These are phyloP conservation scores for Pyrocephalus nanus DNA, from an alignment of 2,797 vertebrate genomes.

Conservation along the genomic window DNA sequence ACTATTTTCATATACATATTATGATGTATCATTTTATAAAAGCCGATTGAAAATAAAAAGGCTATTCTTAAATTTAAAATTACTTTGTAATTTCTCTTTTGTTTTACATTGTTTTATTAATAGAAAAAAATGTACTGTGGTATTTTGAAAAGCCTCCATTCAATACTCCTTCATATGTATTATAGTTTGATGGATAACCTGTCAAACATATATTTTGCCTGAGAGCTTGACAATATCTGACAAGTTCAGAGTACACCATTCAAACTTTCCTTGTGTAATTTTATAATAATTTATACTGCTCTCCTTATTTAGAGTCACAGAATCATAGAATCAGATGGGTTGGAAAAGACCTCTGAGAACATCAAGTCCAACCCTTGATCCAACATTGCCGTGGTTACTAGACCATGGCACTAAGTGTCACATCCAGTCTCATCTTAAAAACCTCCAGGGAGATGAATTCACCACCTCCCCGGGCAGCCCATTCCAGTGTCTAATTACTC, in stretches of 20 bases:
- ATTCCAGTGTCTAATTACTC: no score
- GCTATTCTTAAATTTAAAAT: background rate
- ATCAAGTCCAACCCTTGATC: no score
- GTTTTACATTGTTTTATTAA: background rate
- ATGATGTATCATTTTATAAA: background rate
- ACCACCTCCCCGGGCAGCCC: no score
- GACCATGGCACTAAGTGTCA: no score
- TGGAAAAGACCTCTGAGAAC: no score
- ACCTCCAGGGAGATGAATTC: no score
- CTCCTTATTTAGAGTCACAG: background rate
- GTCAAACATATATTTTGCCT: background rate
- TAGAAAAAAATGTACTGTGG: background rate
- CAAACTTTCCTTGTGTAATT: background rate
- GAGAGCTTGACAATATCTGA: background rate
- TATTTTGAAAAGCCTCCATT: background rate
- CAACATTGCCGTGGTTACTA: no score
- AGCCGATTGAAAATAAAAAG: background rate
- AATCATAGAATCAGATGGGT: no score
- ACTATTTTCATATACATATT: background rate
- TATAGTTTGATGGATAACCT: background rate
- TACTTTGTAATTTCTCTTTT: background rate
- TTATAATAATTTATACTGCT: background rate
- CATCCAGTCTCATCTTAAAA: no score
- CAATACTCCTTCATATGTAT: background rate
- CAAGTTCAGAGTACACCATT: background rate